phyloP scores from a whole-genome alignment of 37 sponge, comb jelly and placozoan genomes.

The Ianthella basta region DNA sequence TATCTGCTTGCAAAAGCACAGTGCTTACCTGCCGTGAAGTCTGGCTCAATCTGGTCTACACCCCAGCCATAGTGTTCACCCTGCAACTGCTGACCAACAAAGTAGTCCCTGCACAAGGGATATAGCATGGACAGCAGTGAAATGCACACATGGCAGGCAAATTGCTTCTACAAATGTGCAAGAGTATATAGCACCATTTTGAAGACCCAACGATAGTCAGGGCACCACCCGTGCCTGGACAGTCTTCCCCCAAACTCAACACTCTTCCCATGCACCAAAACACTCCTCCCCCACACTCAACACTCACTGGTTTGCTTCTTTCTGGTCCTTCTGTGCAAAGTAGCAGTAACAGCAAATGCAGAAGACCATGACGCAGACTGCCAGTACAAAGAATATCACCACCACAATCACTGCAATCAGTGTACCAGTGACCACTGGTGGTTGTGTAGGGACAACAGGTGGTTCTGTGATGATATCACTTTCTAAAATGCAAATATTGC shows the following conservation, averaged over 20 bases:
- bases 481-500: neutral
- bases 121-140: too few species aligned
- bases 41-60: constrained; percentile 16
- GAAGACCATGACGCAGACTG: constrained; percentile 31
- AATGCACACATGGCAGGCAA: too few species aligned
- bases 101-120: neutral
- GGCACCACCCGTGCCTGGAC: too few species aligned
- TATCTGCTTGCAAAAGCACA: too few species aligned
- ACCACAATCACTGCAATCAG: constrained; percentile 60
- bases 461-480: constrained; percentile 29
- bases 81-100: constrained; percentile 1
- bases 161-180: too few species aligned
- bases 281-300: too few species aligned
- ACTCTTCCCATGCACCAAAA: too few species aligned
- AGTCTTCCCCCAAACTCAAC: too few species aligned
- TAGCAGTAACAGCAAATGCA: constrained; percentile 57
- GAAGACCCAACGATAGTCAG: too few species aligned
- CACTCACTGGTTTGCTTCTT: constrained; percentile 24
- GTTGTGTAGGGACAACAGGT: neutral
- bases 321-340: constrained; percentile 12
- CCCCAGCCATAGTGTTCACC: constrained; percentile 20
- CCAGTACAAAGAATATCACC: constrained; percentile 33
- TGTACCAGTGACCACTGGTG: neutral
- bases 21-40: constrained; percentile 3
- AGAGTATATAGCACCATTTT: too few species aligned